Percentiles rank a stretch among this genome's conserved stretches.
These are phyloP conservation scores for Dolichoris vasculosae DNA, from an alignment of 1,140 invertebrate species.

Conservation along the genomic window DNA sequence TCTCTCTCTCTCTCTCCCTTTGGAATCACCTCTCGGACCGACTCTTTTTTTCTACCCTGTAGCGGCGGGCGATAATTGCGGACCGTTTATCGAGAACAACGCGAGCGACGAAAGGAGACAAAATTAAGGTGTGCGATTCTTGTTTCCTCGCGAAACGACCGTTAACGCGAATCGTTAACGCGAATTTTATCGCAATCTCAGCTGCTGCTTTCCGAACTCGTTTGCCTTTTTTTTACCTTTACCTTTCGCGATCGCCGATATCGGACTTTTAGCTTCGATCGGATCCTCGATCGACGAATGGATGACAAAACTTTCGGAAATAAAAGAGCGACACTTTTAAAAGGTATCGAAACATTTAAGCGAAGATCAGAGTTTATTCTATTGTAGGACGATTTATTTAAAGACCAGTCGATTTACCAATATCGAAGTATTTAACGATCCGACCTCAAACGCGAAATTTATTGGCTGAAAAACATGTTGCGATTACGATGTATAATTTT, in stretches of 20 bases:
- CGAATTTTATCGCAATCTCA: slow-evolving; percentile 30
- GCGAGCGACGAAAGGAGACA: slow-evolving; percentile 7
- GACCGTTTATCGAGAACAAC: slow-evolving; percentile 11
- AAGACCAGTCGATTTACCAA: not conserved
- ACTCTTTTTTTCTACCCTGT: slow-evolving; percentile 30
- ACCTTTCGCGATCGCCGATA: not conserved
- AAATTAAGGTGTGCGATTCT: slow-evolving; percentile 10
- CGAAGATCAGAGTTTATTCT: not conserved
- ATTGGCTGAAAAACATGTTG: not conserved
- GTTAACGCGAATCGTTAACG: slow-evolving; percentile 33
- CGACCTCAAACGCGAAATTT: not conserved
- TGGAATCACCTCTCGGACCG: slow-evolving; percentile 32
- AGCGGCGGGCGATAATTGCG: slow-evolving; percentile 36
- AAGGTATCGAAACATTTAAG: not conserved
- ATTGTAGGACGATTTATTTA: not conserved
- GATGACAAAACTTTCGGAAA: not conserved
- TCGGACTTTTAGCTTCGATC: not conserved
- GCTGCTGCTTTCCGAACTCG: not conserved
- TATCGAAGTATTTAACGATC: not conserved
- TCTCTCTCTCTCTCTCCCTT: slow-evolving; percentile 25
- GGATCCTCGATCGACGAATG: not conserved
- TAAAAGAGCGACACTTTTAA: not conserved
- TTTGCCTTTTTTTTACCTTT: not conserved
- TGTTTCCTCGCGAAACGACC: not conserved
- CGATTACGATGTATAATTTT: not conserved